These are phyloP conservation scores for Calliopum simillimum DNA, from an alignment of 2,888 invertebrate genomes.

Conservation along the genomic window DNA sequence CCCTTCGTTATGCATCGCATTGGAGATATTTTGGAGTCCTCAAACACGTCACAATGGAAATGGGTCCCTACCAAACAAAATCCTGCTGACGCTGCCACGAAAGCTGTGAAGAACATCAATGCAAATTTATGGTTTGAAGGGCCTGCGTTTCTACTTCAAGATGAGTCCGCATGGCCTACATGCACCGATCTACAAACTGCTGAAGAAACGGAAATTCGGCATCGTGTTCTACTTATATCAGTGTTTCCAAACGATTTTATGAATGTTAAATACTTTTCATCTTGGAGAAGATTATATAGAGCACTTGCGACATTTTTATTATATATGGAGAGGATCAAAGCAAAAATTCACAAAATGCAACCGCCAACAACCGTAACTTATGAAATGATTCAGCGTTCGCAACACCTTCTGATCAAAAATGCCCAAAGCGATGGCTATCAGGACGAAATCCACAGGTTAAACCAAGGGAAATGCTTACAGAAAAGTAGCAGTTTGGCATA, in stretches of 20 bases:
- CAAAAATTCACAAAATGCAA: background rate
- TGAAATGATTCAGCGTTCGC: no score
- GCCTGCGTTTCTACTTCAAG: conserved; percentile 17
- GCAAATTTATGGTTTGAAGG: conserved; percentile 34
- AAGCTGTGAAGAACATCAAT: conserved; percentile 23
- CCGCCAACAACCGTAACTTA: no score
- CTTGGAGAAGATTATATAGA: no score
- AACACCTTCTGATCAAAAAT: no score
- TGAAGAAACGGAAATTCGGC: conserved; percentile 22
- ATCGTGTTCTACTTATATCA: conserved; percentile 18
- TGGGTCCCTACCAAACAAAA: conserved; percentile 40
- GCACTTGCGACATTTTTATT: no score
- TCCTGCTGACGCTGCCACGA: conserved; percentile 42
- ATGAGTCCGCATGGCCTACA: conserved; percentile 28
- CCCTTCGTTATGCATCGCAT: conserved; percentile 39
- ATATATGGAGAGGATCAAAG: conserved; percentile 30
- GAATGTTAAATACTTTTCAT: no score
- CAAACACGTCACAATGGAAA: conserved; percentile 37
- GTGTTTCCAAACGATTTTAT: no score
- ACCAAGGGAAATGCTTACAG: conserved; percentile 28
- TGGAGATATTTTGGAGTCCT: conserved; percentile 40
- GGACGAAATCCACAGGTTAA: no score
- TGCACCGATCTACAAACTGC: conserved; percentile 10
- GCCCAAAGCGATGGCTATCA: conserved; percentile 37
- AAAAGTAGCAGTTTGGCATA: conserved; percentile 34